Evolutionary conservation across 2,888 invertebrate species (phyloP).

Genomic region (Allolobophora icterica): DNA sequence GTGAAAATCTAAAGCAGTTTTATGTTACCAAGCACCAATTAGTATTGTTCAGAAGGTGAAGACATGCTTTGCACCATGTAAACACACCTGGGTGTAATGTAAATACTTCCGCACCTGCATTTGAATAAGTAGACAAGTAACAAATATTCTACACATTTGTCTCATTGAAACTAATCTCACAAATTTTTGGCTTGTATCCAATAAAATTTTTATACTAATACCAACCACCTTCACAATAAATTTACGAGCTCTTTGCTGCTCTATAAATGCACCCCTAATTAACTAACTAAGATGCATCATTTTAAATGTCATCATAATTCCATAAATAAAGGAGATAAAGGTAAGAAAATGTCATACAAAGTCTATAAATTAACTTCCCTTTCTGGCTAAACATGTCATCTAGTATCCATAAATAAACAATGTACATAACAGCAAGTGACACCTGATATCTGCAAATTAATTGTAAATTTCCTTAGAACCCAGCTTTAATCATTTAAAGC

Average conservation of each 20-base stretch:
- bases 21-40: constrained; percentile 24
- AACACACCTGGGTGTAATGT: constrained; percentile 17
- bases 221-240: background rate
- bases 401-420: background rate
- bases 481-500: no score
- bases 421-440: no score
- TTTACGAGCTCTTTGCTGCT: background rate
- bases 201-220: background rate
- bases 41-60: constrained; percentile 26
- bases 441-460: background rate
- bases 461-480: background rate
- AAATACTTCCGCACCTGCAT: background rate
- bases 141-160: background rate
- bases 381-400: background rate
- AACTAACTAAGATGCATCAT: background rate
- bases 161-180: background rate
- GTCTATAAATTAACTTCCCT: background rate
- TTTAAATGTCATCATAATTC: background rate
- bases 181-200: background rate
- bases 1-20: constrained; percentile 6
- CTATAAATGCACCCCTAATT: background rate
- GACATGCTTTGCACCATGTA: background rate
- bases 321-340: background rate
- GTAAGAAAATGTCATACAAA: background rate
- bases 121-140: background rate